Evolutionary conservation across 2,797 vertebrate species (phyloP), one percentile per base, ranked within the genome.

Genomic region (Gadopsis marmoratus): DNA sequence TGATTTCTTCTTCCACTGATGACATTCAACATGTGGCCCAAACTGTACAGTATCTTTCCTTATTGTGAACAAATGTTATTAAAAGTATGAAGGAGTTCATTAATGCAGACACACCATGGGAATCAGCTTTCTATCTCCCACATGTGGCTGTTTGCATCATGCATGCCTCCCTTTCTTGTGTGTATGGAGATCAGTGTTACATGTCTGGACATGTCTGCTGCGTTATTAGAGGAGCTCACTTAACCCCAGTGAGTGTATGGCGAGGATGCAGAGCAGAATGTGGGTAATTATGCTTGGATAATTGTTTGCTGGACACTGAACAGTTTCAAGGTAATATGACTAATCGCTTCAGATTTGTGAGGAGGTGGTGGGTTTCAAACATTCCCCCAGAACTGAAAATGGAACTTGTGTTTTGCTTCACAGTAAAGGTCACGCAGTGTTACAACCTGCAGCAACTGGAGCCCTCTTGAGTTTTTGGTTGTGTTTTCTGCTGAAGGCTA

Each of bases 181-280:
- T 60, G 56, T 50, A 16, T 37, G 16, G 72, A 56, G 48, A 76
- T 74, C 53, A 54, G 62, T 71, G 58, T 61, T 68, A 79, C 94
- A 94, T 95, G 94, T 83, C 93, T 80, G 88, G 92, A 92, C 94
- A 93, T 94, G 94, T 92, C 90, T 85, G 48, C 58, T 81, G 81
- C 78, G 66, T 83, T 71, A 77, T 83, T 71, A 78, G 53, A 55
- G 16, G 70, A 86, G 19, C 71, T 81, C 75, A 78, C 21, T 87
- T 33, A 51, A 45, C 50, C 31, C 6, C 35, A 47, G 45, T 72
- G 17, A n/a, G 78, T 56, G 65, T 47, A 33, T 23, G 71, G 71
- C 7, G 81, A 82, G 70, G 86, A 87, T 65, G 86, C 73, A 54
- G 48, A 39, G 23, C 71, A 64, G 48, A 59, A 16, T 56, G 69